Conservation (phyloP, 2,888 invertebrate species). For the Octonoba sinensis region DNA sequence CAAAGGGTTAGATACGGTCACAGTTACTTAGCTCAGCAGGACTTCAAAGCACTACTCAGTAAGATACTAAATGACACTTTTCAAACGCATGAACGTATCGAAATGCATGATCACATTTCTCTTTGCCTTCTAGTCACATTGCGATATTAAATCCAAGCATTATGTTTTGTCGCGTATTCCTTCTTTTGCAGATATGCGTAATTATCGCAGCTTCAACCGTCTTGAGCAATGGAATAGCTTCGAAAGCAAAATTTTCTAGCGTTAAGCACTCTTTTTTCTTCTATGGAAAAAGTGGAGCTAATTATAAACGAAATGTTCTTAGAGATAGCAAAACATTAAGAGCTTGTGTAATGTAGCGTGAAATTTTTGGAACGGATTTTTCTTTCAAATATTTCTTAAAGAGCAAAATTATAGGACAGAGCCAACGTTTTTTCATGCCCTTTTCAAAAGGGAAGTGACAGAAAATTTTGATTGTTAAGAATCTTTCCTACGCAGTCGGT, state of each 20-base stretch:
- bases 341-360: slow-evolving; percentile 47
- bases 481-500: slow-evolving; percentile 17
- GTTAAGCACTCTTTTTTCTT: slow-evolving; percentile 26
- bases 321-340: slow-evolving; percentile 41
- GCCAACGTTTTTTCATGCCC: slow-evolving; percentile 21
- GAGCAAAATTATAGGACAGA: slow-evolving; percentile 37
- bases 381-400: slow-evolving; percentile 44
- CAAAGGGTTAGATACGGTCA: no score
- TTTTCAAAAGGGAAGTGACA: slow-evolving; percentile 23
- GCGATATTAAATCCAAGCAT: slow-evolving; percentile 9
- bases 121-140: not conserved
- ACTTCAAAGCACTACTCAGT: no score
- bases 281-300: slow-evolving; percentile 21
- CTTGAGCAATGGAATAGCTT: slow-evolving; percentile 30
- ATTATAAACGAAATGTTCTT: slow-evolving; percentile 50
- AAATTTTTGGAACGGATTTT: slow-evolving; percentile 46
- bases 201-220: slow-evolving; percentile 36
- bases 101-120: slow-evolving; percentile 5
- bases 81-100: slow-evolving; percentile 16
- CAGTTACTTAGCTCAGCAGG: no score
- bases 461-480: slow-evolving; percentile 32
- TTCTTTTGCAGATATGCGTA: slow-evolving; percentile 26
- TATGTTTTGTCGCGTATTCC: slow-evolving; percentile 20
- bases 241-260: slow-evolving; percentile 29
- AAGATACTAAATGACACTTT: slow-evolving; percentile 14